A percentile compares a stretch with the other conserved stretches of the same genome.
phyloP scores from a whole-genome alignment of 23 tunicate species.

The Halocynthia aurantium region DNA sequence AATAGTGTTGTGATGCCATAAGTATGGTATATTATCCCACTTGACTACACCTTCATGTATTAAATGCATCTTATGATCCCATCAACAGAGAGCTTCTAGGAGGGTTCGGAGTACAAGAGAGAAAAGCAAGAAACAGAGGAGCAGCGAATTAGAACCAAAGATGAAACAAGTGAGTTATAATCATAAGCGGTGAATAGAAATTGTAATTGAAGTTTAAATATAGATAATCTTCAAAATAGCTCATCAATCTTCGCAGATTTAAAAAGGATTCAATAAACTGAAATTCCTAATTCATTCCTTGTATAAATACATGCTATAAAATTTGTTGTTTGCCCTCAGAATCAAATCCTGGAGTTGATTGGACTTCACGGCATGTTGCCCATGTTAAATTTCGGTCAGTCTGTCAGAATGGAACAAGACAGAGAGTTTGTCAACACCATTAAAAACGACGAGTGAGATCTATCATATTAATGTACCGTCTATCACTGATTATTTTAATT shows the following conservation, averaged over 20 bases:
- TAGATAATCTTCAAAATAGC: neutral
- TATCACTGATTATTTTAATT: neutral
- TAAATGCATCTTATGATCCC: too few species aligned
- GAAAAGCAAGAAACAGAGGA: conserved; percentile 1
- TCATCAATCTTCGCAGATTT: conserved; percentile 1
- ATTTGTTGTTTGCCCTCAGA: conserved; percentile 15
- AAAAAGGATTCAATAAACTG: neutral
- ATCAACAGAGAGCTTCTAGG: too few species aligned
- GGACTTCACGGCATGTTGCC: conserved; percentile 38
- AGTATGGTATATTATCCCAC: too few species aligned
- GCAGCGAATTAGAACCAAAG: conserved; percentile 5
- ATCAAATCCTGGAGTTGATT: conserved; percentile 39
- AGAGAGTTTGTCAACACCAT: conserved; percentile 29
- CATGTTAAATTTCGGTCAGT: conserved; percentile 4
- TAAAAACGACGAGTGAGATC: conserved; percentile 33
- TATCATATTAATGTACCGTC: neutral
- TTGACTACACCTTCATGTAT: too few species aligned
- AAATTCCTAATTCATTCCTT: neutral
- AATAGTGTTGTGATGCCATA: too few species aligned
- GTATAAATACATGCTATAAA: neutral
- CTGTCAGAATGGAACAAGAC: conserved; percentile 30
- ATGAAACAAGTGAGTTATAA: conserved; percentile 11
- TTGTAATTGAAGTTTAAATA: too few species aligned
- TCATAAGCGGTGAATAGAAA: neutral
- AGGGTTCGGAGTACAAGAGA: conserved; percentile 4